Base-by-base conservation (phyloP, 1,140 invertebrate species). In the Apis laboriosa region DNA sequence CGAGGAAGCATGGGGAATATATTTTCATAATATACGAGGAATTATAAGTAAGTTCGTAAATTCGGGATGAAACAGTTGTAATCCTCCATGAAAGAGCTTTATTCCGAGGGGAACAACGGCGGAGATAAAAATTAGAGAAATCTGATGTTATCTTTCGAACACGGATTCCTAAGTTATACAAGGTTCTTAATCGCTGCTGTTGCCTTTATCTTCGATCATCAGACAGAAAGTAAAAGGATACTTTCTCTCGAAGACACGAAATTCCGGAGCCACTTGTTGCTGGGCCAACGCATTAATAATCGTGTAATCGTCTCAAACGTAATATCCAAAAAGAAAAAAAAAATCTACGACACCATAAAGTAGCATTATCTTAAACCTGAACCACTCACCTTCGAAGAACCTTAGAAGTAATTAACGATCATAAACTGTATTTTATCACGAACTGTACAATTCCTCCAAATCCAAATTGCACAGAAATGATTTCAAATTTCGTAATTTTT, bases 181-280 rank as follows among this genome's bases (percentile, higher is more conserved):
- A 61, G 77, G 13, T 58, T 61, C 66, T 28, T 60, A 49, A 51
- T 79, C n/a, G 58, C 58, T 55, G 34, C 24, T 61, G 43, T n/a
- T 51, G 49, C 51, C 56, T 60, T 61, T 80, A 80, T 80, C 77
- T 72, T 12, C 58, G 24, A 63, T 9, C 43, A 63, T 63, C 68
- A 34, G 51, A 49, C 53, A 15, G 68, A 80, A 80, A 80, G 77
- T 80, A 80, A 80, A 80, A 80, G 68, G 77, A 80, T 80, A 80
- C 77, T 80, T 80, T 80, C 77, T 80, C 68, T 53, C 68, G 5
- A 56, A 49, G 15, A 19, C 71, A 55, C 51, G 24, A 66, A 81
- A 63, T 75, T 75, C 72, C 63, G 15, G 15, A 7, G 34, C 28
- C 24, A 67, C 63, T 51, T 51, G 9, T 24, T 61, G 28, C 55